Evolutionary conservation across 2,888 invertebrate species (phyloP).

Genomic region (Drosophila parthenogenetica): DNA sequence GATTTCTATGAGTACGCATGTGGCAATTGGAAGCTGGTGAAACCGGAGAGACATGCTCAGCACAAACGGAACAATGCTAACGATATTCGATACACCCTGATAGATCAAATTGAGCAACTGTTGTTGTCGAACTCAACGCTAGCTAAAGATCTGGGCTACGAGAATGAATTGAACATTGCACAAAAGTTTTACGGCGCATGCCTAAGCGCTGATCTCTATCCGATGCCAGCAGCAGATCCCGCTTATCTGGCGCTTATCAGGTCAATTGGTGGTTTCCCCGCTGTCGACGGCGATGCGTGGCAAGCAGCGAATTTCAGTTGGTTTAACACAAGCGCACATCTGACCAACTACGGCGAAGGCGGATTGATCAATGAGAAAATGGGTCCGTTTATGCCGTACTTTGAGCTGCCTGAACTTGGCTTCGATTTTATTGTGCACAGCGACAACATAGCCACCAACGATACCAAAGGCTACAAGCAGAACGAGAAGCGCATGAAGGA

Average conservation of each 20-base stretch:
- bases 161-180: conserved; percentile 69
- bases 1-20: conserved; percentile 83
- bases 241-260: conserved; percentile 78
- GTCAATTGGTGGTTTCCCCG: conserved; percentile 83
- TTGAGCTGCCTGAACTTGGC: conserved; percentile 79
- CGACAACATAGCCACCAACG: conserved; percentile 78
- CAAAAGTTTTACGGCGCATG: conserved; percentile 77
- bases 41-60: conserved; percentile 52
- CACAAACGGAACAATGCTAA: conserved; percentile 75
- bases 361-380: conserved; percentile 73
- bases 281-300: conserved; percentile 77
- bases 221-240: conserved; percentile 66
- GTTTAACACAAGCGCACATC: conserved; percentile 83
- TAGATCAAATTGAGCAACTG: conserved; percentile 54
- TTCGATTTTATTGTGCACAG: conserved; percentile 77
- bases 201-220: conserved; percentile 68
- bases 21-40: conserved; percentile 79
- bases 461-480: conserved; percentile 72
- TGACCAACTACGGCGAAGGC: conserved; percentile 73
- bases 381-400: conserved; percentile 79
- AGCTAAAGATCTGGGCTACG: conserved; percentile 58
- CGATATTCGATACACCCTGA: conserved; percentile 74
- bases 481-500: conserved; percentile 77
- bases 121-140: conserved; percentile 47
- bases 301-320: conserved; percentile 75